Evolutionary conservation across 2,888 invertebrate species (phyloP).

Genomic region (Aphidius colemani): DNA sequence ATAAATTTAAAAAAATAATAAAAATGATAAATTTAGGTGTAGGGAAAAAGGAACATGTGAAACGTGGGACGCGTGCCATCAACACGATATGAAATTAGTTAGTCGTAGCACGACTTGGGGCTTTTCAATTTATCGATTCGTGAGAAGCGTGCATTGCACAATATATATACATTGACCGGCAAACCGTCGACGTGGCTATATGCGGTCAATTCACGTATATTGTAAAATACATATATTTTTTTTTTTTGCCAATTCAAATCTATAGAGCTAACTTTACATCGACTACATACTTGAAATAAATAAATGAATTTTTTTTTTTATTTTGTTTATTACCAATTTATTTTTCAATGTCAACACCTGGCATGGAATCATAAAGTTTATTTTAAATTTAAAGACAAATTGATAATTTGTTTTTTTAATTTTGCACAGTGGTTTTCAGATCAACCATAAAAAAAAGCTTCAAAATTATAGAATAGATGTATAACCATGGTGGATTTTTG

Average conservation of each 20-base stretch:
- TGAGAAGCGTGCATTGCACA: slow-evolving; percentile 25
- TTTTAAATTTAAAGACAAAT: neutral
- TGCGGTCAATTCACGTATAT: neutral
- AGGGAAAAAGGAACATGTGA: slow-evolving; percentile 9
- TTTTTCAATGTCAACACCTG: neutral
- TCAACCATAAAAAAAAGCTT: slow-evolving; percentile 14
- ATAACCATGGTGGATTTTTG: slow-evolving; percentile 20
- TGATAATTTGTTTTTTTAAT: too few relatives aligned
- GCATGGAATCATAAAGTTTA: neutral
- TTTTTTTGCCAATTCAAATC: neutral
- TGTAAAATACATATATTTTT: neutral
- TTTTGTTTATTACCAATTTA: neutral
- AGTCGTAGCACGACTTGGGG: slow-evolving; percentile 33
- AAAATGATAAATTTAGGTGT: slow-evolving; percentile 9
- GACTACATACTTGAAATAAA: too few relatives aligned
- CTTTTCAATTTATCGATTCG: slow-evolving; percentile 38
- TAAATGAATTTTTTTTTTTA: neutral
- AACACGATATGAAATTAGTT: slow-evolving; percentile 34
- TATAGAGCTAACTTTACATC: neutral
- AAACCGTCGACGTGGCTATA: too few relatives aligned
- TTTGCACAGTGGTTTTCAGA: too few relatives aligned
- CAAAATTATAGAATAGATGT: slow-evolving; percentile 22
- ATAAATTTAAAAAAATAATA: slow-evolving; percentile 2
- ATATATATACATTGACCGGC: neutral
- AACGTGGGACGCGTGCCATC: slow-evolving; percentile 26